Percentiles rank a stretch among this genome's conserved stretches.
Conservation (phyloP, 2,113 vertebrate species). For the Ornithorhynchus anatinus region DNA sequence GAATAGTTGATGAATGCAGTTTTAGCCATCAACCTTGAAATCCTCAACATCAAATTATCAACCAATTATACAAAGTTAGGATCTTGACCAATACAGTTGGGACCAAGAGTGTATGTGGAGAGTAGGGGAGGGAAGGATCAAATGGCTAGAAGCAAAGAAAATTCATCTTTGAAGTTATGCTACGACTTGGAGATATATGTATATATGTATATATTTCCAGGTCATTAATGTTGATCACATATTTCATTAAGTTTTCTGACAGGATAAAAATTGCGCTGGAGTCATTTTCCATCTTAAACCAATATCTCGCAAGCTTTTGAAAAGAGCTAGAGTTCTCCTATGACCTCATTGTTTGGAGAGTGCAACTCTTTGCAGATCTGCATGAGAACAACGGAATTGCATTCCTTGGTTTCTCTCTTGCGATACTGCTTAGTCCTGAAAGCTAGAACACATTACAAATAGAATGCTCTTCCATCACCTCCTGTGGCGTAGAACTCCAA, state of each 20-base stretch:
- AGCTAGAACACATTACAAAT: conserved; percentile 63
- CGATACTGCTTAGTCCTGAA: conserved; percentile 69
- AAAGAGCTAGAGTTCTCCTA: conserved; percentile 57
- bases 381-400: conserved; percentile 57
- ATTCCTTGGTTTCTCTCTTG: conserved; percentile 70
- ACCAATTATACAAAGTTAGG: conserved; percentile 42
- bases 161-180: conserved; percentile 37
- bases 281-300: conserved; percentile 60
- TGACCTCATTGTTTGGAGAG: conserved; percentile 66
- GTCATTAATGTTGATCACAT: conserved; percentile 65
- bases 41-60: neutral
- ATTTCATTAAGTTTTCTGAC: conserved; percentile 55
- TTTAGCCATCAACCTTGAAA: neutral
- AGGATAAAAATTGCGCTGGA: conserved; percentile 51
- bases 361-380: conserved; percentile 63
- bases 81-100: conserved; percentile 52
- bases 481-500: conserved; percentile 62
- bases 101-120: conserved; percentile 26
- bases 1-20: neutral
- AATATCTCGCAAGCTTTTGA: conserved; percentile 57
- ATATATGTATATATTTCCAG: conserved; percentile 37
- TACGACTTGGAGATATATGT: conserved; percentile 41
- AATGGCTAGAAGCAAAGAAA: conserved; percentile 39
- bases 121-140: conserved; percentile 33
- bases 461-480: conserved; percentile 65